These are phyloP conservation scores for Aphelocoma coerulescens DNA, from an alignment of 2,113 vertebrate genomes.

Conservation along the genomic window DNA sequence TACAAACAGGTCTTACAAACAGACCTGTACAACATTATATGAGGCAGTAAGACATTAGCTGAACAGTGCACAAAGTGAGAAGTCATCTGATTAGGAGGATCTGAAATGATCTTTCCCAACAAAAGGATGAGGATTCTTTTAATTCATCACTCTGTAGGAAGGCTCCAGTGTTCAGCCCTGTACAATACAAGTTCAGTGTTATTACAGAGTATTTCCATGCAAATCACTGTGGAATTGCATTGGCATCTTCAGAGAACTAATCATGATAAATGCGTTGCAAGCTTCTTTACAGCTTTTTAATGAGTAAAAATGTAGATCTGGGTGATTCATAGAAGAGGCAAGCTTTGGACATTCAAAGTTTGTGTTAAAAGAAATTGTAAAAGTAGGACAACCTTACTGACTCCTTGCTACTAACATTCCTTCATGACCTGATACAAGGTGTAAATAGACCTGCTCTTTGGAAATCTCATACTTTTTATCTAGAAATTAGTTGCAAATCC, in stretches of 20 bases:
- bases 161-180: background rate
- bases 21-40: background rate
- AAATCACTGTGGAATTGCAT: background rate
- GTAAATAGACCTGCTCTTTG: background rate
- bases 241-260: slow-evolving; percentile 23
- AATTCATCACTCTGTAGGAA: background rate
- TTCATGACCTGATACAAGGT: background rate
- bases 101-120: background rate
- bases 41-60: background rate
- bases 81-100: background rate
- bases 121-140: background rate
- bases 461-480: background rate
- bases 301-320: background rate
- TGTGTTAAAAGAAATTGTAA: background rate
- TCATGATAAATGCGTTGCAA: background rate
- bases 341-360: background rate
- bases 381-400: background rate
- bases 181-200: background rate
- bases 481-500: background rate
- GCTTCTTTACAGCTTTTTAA: background rate
- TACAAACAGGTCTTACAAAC: background rate
- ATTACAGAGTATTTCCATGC: background rate
- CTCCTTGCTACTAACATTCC: background rate
- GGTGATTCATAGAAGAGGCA: background rate
- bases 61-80: background rate